Conservation (phyloP, 2,888 invertebrate genomes). For the Drosophila histrio region DNA sequence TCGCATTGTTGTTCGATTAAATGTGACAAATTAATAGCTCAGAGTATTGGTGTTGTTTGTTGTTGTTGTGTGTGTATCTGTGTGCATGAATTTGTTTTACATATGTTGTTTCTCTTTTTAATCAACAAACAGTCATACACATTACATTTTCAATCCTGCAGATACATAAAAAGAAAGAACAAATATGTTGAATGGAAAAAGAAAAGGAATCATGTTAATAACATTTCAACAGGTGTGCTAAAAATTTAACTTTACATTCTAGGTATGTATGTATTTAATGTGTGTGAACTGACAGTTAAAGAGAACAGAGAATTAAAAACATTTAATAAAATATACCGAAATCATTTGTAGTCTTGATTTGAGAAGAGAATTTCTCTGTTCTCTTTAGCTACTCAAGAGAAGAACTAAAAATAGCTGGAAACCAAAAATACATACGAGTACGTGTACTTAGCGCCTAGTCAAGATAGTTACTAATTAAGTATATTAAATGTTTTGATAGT, state of each 20-base stretch:
- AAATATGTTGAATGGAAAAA: constrained; percentile 19
- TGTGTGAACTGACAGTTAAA: constrained; percentile 1
- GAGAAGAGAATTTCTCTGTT: constrained; percentile 12
- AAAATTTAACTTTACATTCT: neutral
- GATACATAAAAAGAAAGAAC: constrained; percentile 33
- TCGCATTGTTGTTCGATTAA: neutral
- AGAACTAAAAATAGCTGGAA: constrained; percentile 27
- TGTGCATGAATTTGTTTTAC: constrained; percentile 23
- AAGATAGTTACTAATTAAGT: constrained; percentile 21
- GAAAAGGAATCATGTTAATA: constrained; percentile 57
- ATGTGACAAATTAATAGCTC: constrained; percentile 14
- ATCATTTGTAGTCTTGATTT: neutral
- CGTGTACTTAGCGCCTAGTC: constrained; percentile 41
- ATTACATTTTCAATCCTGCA: constrained; percentile 41
- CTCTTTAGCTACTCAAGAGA: neutral
- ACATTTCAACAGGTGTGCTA: constrained; percentile 45
- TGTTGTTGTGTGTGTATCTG: constrained; percentile 14
- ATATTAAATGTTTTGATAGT: constrained; percentile 11
- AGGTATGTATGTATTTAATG: neutral
- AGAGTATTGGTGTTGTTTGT: constrained; percentile 19
- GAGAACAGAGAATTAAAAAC: constrained; percentile 27
- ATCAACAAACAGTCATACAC: constrained; percentile 41
- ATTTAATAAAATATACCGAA: neutral
- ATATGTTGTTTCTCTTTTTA: constrained; percentile 30
- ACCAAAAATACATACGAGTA: constrained; percentile 2